Evolutionary conservation across 2,888 invertebrate species (phyloP), one percentile per base, ranked within the genome.

Genomic region (Cheilosia vulpina): DNA sequence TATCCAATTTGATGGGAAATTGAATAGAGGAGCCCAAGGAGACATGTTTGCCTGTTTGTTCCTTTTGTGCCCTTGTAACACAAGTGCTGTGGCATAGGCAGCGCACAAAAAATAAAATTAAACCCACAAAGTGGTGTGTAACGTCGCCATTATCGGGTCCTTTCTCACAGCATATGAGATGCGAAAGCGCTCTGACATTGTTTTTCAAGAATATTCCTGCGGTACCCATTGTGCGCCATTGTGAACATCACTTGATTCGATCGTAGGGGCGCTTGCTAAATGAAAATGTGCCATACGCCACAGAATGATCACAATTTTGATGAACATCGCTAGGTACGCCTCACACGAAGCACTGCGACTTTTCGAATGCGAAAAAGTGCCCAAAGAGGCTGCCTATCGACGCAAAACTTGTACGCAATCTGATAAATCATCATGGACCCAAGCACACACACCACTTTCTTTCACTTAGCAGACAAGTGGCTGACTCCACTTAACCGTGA

Each of bases 1-100:
- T 85, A 80, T 80, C 80, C 80, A 80, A 80, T 85, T 85, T 85
- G 62, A 80, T 72, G 66, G 85, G 72, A 80, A 85, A 85, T 80
- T 85, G 85, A 80, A 85, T 77, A 79, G 75, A 79, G 75, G 71
- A 75, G 68, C 69, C 71, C 65, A 57, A 66, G 68, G 79, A 75
- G 69, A 55, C 63, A 73, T 43, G 9, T 34, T 73, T 63, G 34
- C 9, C 43, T 68, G 50, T 68, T 15, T 68, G 50, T 68, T 15
- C 41, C 11, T 27, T 27, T 66, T 31, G 2, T 55, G 60, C 47
- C 34, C 69, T 63, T 60, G 13, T 57, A 76, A 50, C 52, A 45
- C 52, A 45, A 31, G 53, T 34, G 65, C 50, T 53, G 52, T n/a
- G 34, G 11, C 34, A 13, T 11, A 38, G 38, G 13, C 38, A 38